These are phyloP conservation scores for Aspiorhynchus laticeps DNA, from an alignment of 2,113 vertebrate species.

Conservation along the genomic window DNA sequence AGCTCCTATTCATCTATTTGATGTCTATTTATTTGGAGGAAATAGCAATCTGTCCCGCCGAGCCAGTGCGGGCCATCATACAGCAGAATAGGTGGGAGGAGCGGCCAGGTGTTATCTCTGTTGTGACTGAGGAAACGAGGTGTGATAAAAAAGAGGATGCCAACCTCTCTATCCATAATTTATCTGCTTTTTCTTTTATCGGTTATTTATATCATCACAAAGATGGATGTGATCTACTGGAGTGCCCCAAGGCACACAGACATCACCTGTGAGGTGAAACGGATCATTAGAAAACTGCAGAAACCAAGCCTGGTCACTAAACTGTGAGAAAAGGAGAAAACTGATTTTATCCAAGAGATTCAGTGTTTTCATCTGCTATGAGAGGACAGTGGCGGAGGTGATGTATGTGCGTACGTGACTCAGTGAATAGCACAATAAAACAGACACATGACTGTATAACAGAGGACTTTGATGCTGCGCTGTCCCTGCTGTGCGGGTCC, in stretches of 20 bases:
- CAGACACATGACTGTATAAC: neutral
- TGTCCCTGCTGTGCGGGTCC: neutral
- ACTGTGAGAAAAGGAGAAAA: neutral
- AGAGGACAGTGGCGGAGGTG: neutral
- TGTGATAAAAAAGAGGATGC: slow-evolving; percentile 39
- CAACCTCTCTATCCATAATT: slow-evolving; percentile 39
- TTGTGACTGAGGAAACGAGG: slow-evolving; percentile 22
- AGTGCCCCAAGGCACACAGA: neutral
- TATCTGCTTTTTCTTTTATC: slow-evolving; percentile 33
- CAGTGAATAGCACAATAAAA: neutral
- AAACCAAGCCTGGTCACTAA: neutral
- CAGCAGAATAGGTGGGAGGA: neutral
- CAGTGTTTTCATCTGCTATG: neutral
- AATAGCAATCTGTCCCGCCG: slow-evolving; percentile 3
- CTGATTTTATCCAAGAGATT: neutral
- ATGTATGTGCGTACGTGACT: slow-evolving; percentile 16
- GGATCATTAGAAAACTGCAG: neutral
- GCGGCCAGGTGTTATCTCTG: slow-evolving; percentile 27
- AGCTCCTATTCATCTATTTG: neutral
- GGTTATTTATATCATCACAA: slow-evolving; percentile 45
- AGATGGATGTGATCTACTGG: slow-evolving; percentile 16
- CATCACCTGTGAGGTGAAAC: neutral
- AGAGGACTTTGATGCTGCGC: slow-evolving; percentile 1
- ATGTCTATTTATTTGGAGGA: slow-evolving; percentile 37
- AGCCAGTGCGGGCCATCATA: neutral